Evolutionary conservation across 92 coral and sea anemone species (phyloP), one percentile per base, ranked within the genome.

Genomic region (Actinostola sp.): DNA sequence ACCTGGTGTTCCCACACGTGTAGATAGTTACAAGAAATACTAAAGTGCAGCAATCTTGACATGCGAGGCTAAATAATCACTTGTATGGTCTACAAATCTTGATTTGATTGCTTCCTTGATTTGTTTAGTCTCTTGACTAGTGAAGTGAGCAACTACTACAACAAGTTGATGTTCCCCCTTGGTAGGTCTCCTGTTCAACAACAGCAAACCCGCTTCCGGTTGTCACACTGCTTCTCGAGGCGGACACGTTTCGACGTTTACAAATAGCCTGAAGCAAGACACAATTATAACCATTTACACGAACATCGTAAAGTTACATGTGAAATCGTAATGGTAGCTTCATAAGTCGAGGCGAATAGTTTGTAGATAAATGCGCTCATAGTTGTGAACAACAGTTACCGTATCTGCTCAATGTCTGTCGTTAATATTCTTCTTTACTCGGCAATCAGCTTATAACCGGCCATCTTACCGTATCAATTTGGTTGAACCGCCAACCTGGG

Each of bases 371-470:
- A n/a, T n/a, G n/a, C n/a, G n/a, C n/a, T n/a, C n/a, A n/a, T n/a
- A n/a, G n/a, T n/a, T n/a, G n/a, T n/a, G n/a, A n/a, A n/a, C n/a
- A n/a, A n/a, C n/a, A n/a, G n/a, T n/a, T n/a, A n/a, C n/a, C n/a
- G n/a, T n/a, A 13, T 48, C 54, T 48, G 54, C n/a, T 8, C 33
- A 36, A 17, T 39, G 70, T 64, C 70, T 64, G 70, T 64, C 70
- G 70, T 64, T 64, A 49, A 31, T 45, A 64, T 64, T 42, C 52
- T 39, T 21, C n/a, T 64, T 64, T 64, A 50, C 70, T 62, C 15
- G 26, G 32, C 30, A 31, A 64, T 64, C 70, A 20, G 70, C 46
- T 64, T 64, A 64, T 23, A 23, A 8, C n/a, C 54, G 54, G 54
- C 54, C 54, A n/a, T 13, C 16, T 4, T 48, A 13, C 19, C 54